Evolutionary conservation across 2,797 vertebrate species (phyloP).

Genomic region (Picus viridis): DNA sequence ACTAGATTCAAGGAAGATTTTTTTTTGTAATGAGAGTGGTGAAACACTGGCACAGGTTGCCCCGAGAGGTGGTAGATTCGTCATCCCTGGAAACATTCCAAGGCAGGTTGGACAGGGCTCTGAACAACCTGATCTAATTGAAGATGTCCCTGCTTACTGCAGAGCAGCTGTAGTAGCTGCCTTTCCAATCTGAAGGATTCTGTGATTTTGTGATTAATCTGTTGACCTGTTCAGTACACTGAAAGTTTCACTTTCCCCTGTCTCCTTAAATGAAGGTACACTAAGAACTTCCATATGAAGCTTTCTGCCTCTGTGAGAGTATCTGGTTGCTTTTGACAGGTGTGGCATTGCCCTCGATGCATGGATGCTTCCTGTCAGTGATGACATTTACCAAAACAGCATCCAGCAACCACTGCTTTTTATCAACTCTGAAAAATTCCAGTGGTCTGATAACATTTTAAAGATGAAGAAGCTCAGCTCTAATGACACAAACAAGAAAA

Average conservation of each 20-base stretch:
- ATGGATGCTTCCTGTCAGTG: slow-evolving; percentile 92
- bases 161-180: too few relatives aligned
- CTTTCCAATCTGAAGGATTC: too few relatives aligned
- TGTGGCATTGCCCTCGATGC: slow-evolving; percentile 91
- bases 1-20: too few relatives aligned
- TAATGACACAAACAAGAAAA: slow-evolving; percentile 86
- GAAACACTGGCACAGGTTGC: too few relatives aligned
- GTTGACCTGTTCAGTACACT: background rate
- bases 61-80: too few relatives aligned
- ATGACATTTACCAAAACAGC: slow-evolving; percentile 81
- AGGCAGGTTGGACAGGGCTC: too few relatives aligned
- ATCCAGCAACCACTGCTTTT: slow-evolving; percentile 93
- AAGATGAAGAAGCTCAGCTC: slow-evolving; percentile 87
- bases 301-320: background rate
- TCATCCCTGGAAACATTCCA: too few relatives aligned
- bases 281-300: background rate
- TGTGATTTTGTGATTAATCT: background rate
- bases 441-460: slow-evolving; percentile 87
- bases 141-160: too few relatives aligned
- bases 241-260: background rate
- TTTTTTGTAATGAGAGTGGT: too few relatives aligned
- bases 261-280: background rate
- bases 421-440: slow-evolving; percentile 95
- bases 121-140: too few relatives aligned
- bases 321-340: slow-evolving; percentile 71